Conservation (phyloP, 2,113 vertebrate species). For the Sylvietta virens region DNA sequence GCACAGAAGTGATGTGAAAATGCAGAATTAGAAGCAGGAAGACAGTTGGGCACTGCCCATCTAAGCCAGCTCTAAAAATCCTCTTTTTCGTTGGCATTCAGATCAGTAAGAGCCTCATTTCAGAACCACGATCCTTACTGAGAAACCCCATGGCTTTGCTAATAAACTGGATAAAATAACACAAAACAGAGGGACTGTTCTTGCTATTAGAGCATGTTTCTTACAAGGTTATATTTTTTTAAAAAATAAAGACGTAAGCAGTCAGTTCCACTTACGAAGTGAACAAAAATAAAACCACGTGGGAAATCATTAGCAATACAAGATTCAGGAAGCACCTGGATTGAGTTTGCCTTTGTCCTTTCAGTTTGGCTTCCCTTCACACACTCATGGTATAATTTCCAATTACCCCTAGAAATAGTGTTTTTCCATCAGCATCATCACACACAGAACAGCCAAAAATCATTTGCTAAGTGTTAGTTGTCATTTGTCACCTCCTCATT, state of each 20-base stretch:
- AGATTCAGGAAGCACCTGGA: background rate
- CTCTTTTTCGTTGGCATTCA: background rate
- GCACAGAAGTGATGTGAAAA: background rate
- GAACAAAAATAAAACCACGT: background rate
- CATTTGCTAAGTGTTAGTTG: background rate
- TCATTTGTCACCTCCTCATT: background rate
- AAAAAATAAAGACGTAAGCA: background rate
- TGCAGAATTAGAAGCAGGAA: background rate
- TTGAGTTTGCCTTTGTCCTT: background rate
- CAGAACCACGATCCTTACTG: background rate
- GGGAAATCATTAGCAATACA: background rate
- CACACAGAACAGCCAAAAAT: background rate
- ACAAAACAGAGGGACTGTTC: background rate
- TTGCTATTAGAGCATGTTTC: background rate
- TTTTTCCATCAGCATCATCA: background rate
- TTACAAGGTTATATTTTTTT: background rate
- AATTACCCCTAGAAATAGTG: background rate
- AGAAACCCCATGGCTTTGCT: background rate
- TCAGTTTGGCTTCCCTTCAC: background rate
- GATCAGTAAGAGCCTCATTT: background rate
- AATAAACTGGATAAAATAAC: background rate
- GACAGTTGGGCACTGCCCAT: background rate
- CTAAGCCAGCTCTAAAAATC: background rate
- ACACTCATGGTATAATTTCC: background rate
- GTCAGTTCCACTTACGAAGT: background rate